phyloP scores from a whole-genome alignment of 2,113 vertebrate genomes.

The Onychorhynchus coronatus region DNA sequence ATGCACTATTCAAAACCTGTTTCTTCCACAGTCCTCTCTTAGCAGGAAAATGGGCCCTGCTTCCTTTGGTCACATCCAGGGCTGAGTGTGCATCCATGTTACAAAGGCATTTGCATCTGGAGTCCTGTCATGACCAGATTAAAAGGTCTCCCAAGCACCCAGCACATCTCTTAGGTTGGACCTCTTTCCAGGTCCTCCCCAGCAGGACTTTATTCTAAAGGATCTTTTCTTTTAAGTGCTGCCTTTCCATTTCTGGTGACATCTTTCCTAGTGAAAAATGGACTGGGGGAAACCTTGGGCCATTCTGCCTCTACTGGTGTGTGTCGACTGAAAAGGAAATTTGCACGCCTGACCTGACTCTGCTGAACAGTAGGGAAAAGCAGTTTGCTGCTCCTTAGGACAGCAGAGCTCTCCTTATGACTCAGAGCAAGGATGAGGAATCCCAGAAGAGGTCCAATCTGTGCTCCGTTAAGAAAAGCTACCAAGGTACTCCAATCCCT shows the following conservation, averaged over 20 bases:
- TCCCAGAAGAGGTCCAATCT: neutral
- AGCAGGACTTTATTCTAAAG: neutral
- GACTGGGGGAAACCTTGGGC: neutral
- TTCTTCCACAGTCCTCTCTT: neutral
- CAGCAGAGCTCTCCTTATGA: neutral
- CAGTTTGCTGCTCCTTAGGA: neutral
- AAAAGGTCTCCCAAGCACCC: neutral
- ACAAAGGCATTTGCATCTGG: neutral
- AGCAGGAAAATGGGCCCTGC: neutral
- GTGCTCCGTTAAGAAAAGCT: neutral
- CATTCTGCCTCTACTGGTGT: neutral
- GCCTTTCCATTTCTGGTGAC: neutral
- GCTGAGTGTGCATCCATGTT: neutral
- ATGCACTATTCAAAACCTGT: neutral
- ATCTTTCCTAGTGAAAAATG: neutral
- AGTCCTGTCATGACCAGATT: neutral
- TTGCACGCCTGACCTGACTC: neutral
- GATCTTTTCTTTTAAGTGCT: neutral
- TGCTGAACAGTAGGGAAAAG: neutral
- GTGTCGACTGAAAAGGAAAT: neutral
- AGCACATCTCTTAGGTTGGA: neutral
- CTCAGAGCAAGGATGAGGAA: neutral
- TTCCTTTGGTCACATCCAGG: neutral
- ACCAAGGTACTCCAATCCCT: neutral
- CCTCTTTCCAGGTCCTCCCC: neutral